Base-by-base conservation (phyloP, 2,888 invertebrate species). In the Polietes domitor region DNA sequence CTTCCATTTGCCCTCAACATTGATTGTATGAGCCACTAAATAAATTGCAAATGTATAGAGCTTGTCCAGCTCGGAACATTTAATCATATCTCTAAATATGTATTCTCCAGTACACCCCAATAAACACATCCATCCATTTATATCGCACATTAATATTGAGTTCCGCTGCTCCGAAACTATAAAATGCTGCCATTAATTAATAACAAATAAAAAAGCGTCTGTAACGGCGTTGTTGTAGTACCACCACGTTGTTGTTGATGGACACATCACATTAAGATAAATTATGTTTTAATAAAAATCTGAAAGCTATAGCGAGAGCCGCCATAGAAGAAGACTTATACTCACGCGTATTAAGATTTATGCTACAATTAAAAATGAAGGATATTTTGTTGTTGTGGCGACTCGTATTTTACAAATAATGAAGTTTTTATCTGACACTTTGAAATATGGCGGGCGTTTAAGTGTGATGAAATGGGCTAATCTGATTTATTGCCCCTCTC, bases 131-230 rank as follows among this genome's bases (percentile, higher is more conserved):
- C 1, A 55, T 21, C 12, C 21, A 5, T 55, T 1, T 55, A 55
- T 21, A 15, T n/a, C 50, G 55, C 12, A 53, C 19, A 32, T 32
- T 6, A 32, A 32, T 32, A 55, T 53, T 6, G 10, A n/a, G 32
- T 17, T 50, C 32, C 6, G 3, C 37, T 37, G 24, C 26, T 63
- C 4, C 43, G 4, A 41, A 63, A 43, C 68, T 68, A 68, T 68
- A 68, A 68, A 68, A 65, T 19, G 6, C 17, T 19, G 65, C 19
- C 68, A 41, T 68, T 68, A 68, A 68, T 68, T 68, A 68, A 43
- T 41, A 24, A 41, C 21, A 68, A 43, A 41, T 68, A 68, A 32
- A 37, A 65, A 37, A 65, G 10, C 10, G 21, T 24, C 15, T 43
- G 37, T 24, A 43, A 68, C 37, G 21, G 41, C 41, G 1, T 58